Conservation (phyloP, 2,797 vertebrate genomes). For the Gymnopithys bicolor region DNA sequence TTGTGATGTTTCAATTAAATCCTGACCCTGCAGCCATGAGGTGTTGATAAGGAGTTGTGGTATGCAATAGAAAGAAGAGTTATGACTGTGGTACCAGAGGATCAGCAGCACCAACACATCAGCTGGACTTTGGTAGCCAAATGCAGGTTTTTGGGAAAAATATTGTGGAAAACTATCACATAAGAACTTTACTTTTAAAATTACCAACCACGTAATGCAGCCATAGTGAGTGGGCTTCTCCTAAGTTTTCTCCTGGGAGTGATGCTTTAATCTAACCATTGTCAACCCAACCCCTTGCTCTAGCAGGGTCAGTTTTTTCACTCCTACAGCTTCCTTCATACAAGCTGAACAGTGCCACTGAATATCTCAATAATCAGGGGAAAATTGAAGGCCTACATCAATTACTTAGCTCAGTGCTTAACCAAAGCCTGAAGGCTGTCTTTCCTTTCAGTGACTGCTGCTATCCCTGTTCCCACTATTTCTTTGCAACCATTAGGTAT, state of each 20-base stretch:
- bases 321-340: not conserved
- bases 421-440: not conserved
- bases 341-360: not conserved
- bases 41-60: not conserved
- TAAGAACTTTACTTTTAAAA: not conserved
- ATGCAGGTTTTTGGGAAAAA: not conserved
- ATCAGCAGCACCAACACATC: not conserved
- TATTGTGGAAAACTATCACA: not conserved
- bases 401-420: not conserved
- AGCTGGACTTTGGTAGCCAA: not conserved
- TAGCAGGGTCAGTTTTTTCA: not conserved
- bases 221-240: not conserved
- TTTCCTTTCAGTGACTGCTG: not conserved
- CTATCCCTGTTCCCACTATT: not conserved
- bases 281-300: not conserved
- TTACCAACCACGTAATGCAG: not conserved
- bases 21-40: not conserved
- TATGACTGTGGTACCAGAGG: not conserved
- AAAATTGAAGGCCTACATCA: not conserved
- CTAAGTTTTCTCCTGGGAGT: not conserved
- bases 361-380: not conserved
- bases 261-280: not conserved
- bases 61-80: not conserved
- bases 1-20: constrained; percentile 22
- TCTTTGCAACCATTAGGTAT: not conserved